Evolutionary conservation across 2,888 invertebrate species (phyloP).

Genomic region (Aphodius granarius): DNA sequence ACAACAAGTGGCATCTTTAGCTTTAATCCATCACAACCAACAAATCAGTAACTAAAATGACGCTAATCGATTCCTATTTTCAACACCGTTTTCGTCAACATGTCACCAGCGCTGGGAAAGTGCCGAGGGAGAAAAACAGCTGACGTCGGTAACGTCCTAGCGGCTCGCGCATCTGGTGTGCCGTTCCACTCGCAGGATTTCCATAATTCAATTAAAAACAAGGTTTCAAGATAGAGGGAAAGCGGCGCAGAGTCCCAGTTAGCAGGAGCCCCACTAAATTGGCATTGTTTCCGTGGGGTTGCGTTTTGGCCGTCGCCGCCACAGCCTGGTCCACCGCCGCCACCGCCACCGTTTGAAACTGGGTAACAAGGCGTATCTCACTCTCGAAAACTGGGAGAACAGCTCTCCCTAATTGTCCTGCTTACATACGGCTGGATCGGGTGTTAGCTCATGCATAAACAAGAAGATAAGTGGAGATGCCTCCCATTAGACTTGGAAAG

Average conservation of each 20-base stretch:
- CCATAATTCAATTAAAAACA: slow-evolving; percentile 29
- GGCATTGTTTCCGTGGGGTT: slow-evolving; percentile 11
- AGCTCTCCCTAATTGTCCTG: slow-evolving; percentile 44
- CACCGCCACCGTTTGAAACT: slow-evolving; percentile 31
- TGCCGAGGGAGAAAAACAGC: not conserved
- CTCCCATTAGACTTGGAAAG: slow-evolving; percentile 40
- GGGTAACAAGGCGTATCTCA: slow-evolving; percentile 39
- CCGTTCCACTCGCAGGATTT: slow-evolving; percentile 8
- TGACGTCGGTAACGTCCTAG: not conserved
- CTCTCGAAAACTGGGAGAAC: slow-evolving; percentile 35
- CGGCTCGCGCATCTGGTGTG: slow-evolving; percentile 10
- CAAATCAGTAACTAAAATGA: not conserved
- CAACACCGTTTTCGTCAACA: not conserved
- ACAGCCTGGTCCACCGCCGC: not conserved
- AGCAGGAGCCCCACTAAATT: slow-evolving; percentile 9
- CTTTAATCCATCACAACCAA: not conserved
- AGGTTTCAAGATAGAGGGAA: slow-evolving; percentile 10
- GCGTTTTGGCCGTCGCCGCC: not conserved
- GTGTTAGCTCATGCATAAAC: slow-evolving; percentile 52
- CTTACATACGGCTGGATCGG: slow-evolving; percentile 46
- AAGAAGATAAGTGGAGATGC: slow-evolving; percentile 50
- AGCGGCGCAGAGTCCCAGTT: slow-evolving; percentile 1
- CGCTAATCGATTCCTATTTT: not conserved
- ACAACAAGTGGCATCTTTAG: too few relatives aligned
- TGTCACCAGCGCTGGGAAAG: not conserved